Evolutionary conservation across 2,797 vertebrate species (phyloP).

Genomic region (Lagocephalus sceleratus): DNA sequence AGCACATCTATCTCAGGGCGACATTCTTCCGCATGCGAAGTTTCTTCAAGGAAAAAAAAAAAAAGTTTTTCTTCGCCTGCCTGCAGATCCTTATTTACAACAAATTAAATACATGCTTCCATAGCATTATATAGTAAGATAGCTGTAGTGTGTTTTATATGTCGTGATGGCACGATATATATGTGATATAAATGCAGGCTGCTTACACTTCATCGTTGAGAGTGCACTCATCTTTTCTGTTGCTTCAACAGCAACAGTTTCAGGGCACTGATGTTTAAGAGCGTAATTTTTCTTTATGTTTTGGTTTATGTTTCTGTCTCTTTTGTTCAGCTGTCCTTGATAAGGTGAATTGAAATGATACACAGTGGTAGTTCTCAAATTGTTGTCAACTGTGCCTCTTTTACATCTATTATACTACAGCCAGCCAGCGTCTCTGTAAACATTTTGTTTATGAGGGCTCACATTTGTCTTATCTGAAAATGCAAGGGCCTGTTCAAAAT

Average conservation of each 20-base stretch:
- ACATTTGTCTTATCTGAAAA: slow-evolving; percentile 52
- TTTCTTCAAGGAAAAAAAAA: too few relatives aligned
- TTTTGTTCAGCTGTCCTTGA: slow-evolving; percentile 60
- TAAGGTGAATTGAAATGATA: slow-evolving; percentile 67
- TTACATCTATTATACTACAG: slow-evolving; percentile 57
- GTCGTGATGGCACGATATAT: slow-evolving; percentile 6
- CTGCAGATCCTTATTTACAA: too few relatives aligned
- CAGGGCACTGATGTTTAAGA: slow-evolving; percentile 42
- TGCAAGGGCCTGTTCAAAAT: slow-evolving; percentile 16
- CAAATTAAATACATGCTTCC: too few relatives aligned
- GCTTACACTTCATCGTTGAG: slow-evolving; percentile 41
- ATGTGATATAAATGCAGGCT: slow-evolving; percentile 37
- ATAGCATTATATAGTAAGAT: background rate
- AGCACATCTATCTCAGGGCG: background rate
- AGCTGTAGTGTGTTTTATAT: slow-evolving; percentile 13
- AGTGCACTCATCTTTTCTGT: slow-evolving; percentile 35
- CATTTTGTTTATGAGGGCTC: slow-evolving; percentile 44
- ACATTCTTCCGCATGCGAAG: background rate
- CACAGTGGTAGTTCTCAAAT: slow-evolving; percentile 49
- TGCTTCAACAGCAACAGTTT: slow-evolving; percentile 39
- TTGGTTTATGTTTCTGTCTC: slow-evolving; percentile 44
- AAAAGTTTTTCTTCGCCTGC: too few relatives aligned
- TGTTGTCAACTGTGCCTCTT: slow-evolving; percentile 44
- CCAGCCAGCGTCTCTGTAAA: slow-evolving; percentile 23
- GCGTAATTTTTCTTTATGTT: slow-evolving; percentile 58